Conservation (phyloP, 2,113 vertebrate genomes). For the Zosterops pallidus region DNA sequence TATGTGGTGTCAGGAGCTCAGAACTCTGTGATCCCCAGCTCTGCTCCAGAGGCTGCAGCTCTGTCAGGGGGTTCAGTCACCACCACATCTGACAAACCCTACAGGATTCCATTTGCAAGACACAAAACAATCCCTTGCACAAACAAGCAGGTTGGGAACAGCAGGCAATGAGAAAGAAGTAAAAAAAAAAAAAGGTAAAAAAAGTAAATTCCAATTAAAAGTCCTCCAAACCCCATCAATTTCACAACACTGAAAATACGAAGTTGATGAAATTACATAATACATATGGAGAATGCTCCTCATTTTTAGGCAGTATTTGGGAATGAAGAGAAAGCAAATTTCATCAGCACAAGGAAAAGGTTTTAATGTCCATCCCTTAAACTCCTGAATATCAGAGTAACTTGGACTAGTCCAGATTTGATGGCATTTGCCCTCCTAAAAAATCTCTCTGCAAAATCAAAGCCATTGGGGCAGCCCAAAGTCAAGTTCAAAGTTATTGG, state of each 20-base stretch:
- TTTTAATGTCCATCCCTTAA: background rate
- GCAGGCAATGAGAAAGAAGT: background rate
- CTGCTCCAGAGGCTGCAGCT: background rate
- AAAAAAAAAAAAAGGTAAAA: background rate
- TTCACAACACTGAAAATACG: background rate
- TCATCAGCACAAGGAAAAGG: background rate
- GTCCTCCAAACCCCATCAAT: background rate
- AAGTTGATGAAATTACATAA: background rate
- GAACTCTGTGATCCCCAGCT: background rate
- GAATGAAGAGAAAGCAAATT: background rate
- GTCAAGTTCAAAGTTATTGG: background rate
- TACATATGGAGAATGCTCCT: background rate
- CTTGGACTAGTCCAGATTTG: background rate
- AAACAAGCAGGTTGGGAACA: accelerated
- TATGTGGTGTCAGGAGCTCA: background rate
- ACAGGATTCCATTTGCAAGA: background rate
- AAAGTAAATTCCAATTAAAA: background rate
- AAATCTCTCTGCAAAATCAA: background rate
- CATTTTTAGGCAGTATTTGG: background rate
- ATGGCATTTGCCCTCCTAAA: background rate
- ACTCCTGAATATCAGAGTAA: background rate
- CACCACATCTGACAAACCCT: background rate
- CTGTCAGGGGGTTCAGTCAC: background rate
- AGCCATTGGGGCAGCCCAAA: background rate
- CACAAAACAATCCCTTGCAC: background rate